Evolutionary conservation across 2,113 vertebrate genomes (phyloP), one percentile per base, ranked within the genome.

Genomic region (Cichladusa arquata): DNA sequence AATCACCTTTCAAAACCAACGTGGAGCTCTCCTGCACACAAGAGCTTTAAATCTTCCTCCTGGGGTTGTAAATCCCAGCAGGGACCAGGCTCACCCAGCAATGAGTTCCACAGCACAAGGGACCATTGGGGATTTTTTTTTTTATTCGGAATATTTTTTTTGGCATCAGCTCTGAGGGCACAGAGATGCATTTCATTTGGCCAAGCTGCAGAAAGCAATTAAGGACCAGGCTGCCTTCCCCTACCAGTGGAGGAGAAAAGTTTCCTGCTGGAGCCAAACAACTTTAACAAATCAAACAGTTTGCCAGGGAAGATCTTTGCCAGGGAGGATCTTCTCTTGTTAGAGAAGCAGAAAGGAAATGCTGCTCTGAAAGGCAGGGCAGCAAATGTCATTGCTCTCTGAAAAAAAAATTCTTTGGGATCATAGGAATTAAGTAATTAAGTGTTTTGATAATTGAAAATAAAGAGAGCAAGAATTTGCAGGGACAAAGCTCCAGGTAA

Each of bases 381-480:
- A 88, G 74, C 26, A 71, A 79, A 34, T 51, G 44, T 3, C 26
- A 42, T n/a, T 42, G 44, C 38, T 74, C 56, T 16, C 45, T 33
- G 54, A 19, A 42, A 33, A 48, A 15, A 5, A 8, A 9, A 8
- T 14, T 3, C n/a, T 33, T 51, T 36, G 36, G 40, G 31, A 38
- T 81, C 10, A 31, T 0, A 58, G 48, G 48, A 79, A 98, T n/a
- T 97, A 97, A 99, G 97, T 3, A 98, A 98, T 73, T 2, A 31
- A 29, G 19, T 57, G 50, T 56, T 33, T 65, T 9, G 57, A 3
- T 36, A 48, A 87, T 10, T 47, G 26, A 45, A 92, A 87, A 71
- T 28, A 56, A n/a, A 72, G 54, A 78, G 67, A 48, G 2, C 36
- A 38, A 69, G 48, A 58, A 31, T 23, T 42, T 19, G 26, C 38